These are phyloP conservation scores for Chloromyia formosa DNA, from an alignment of 2,888 invertebrate genomes.

Conservation along the genomic window DNA sequence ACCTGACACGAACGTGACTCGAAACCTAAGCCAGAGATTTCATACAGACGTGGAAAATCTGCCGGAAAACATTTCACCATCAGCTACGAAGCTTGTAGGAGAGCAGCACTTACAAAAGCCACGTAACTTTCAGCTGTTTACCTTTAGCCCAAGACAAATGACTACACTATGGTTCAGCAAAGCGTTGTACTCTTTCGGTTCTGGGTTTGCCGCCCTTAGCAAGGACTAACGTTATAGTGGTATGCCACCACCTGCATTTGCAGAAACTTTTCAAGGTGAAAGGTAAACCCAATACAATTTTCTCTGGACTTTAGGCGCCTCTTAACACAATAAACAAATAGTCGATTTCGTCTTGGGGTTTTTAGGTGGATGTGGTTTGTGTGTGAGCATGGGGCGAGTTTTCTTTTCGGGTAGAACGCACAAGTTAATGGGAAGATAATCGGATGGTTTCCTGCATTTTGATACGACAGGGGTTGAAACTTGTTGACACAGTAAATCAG, in stretches of 20 bases:
- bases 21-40: slow-evolving; percentile 34
- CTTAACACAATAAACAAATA: slow-evolving; percentile 28
- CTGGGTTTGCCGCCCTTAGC: too few relatives aligned
- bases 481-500: too few relatives aligned
- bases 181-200: too few relatives aligned
- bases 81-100: not conserved
- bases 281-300: slow-evolving; percentile 29
- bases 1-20: slow-evolving; percentile 43
- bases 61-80: not conserved
- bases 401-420: too few relatives aligned
- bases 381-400: too few relatives aligned
- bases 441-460: too few relatives aligned
- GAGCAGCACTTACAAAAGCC: slow-evolving; percentile 23
- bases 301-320: not conserved
- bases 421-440: too few relatives aligned
- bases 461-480: too few relatives aligned
- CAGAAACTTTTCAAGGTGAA: slow-evolving; percentile 16
- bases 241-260: not conserved
- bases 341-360: not conserved
- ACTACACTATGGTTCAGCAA: not conserved
- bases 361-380: too few relatives aligned
- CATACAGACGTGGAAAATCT: slow-evolving; percentile 17
- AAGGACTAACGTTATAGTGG: too few relatives aligned
- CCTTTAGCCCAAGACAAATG: slow-evolving; percentile 34
- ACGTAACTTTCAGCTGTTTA: slow-evolving; percentile 41